These are phyloP conservation scores for Rhegmatorhina hoffmannsi DNA, from an alignment of 2,113 vertebrate genomes.

Conservation along the genomic window DNA sequence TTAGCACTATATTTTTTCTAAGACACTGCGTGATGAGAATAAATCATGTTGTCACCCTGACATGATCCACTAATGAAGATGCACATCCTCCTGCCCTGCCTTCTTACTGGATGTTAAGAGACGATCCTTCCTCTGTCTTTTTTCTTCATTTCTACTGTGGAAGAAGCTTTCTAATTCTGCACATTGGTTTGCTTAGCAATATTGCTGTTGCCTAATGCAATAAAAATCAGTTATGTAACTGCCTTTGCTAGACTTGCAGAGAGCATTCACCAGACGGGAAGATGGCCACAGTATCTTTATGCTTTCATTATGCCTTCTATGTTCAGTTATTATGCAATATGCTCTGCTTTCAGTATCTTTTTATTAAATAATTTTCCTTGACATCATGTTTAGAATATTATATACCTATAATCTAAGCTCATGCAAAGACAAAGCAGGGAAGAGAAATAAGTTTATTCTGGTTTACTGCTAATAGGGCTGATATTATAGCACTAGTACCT, in stretches of 20 bases:
- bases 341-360: not conserved
- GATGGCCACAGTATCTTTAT: conserved; percentile 29
- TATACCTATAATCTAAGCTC: not conserved
- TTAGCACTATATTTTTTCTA: not conserved
- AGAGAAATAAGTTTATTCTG: conserved; percentile 4
- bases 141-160: conserved; percentile 1
- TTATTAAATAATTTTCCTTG: not conserved
- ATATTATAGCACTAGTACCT: not conserved
- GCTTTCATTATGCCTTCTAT: not conserved
- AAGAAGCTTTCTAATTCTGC: conserved; percentile 37
- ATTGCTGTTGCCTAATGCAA: conserved; percentile 61
- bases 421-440: not conserved
- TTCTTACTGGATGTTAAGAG: not conserved
- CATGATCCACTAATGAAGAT: conserved; percentile 30
- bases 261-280: not conserved
- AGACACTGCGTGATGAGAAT: not conserved
- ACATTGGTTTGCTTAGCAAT: conserved; percentile 38
- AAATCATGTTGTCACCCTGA: conserved; percentile 33
- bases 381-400: not conserved
- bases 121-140: not conserved
- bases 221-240: conserved; percentile 67
- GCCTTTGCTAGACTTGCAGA: conserved; percentile 44
- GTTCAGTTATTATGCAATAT: not conserved
- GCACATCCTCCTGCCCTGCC: not conserved
- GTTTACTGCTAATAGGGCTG: conserved; percentile 13